Conservation (phyloP, 2,797 vertebrate species). For the Limnodromus scolopaceus region DNA sequence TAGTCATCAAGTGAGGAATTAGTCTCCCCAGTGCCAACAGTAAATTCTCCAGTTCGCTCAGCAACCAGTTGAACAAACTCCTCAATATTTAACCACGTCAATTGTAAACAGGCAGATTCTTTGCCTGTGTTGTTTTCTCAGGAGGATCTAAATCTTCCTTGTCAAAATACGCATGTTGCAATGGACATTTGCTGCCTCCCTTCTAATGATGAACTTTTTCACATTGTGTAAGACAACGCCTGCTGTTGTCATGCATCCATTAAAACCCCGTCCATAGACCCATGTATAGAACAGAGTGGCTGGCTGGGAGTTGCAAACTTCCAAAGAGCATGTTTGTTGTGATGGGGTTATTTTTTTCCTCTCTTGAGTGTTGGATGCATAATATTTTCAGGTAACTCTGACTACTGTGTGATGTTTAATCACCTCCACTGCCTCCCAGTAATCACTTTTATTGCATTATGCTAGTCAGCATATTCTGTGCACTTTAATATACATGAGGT, state of each 20-base stretch:
- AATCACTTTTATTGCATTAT: constrained; percentile 74
- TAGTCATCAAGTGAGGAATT: constrained; percentile 14
- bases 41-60: constrained; percentile 66
- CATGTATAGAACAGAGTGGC: neutral
- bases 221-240: neutral
- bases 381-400: constrained; percentile 67
- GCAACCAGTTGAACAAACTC: constrained; percentile 51
- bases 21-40: constrained; percentile 50
- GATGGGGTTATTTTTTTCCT: neutral
- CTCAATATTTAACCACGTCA: constrained; percentile 61
- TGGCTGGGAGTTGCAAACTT: neutral
- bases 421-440: constrained; percentile 61
- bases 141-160: constrained; percentile 51
- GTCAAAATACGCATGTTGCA: constrained; percentile 48
- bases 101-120: constrained; percentile 47
- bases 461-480: constrained; percentile 74
- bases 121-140: constrained; percentile 52
- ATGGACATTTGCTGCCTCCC: constrained; percentile 41
- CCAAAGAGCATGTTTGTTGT: constrained; percentile 21
- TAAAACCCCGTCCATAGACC: neutral
- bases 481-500: constrained; percentile 79
- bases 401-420: constrained; percentile 73
- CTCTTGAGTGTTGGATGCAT: constrained; percentile 32
- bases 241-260: constrained; percentile 34
- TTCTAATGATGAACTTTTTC: constrained; percentile 65